phyloP scores from a whole-genome alignment of 2,888 invertebrate species.

The Mellilla xanthometata region DNA sequence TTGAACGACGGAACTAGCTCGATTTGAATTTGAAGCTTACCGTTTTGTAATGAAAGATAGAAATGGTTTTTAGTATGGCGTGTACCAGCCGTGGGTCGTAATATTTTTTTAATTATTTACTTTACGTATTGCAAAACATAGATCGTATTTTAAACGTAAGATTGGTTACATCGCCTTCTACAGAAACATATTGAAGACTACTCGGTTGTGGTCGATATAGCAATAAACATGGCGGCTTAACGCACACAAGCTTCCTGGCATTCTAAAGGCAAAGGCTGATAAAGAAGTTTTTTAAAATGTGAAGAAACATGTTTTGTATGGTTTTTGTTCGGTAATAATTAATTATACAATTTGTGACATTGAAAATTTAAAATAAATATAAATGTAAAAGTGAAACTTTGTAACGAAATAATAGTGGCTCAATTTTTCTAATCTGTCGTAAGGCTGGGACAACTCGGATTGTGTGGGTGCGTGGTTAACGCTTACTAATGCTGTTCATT shows the following conservation, averaged over 20 bases:
- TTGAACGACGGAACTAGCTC: too few species aligned
- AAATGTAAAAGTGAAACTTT: slow-evolving; percentile 17
- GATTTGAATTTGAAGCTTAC: too few species aligned
- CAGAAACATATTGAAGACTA: too few species aligned
- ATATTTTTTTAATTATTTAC: too few species aligned
- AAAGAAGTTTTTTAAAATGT: slow-evolving; percentile 16
- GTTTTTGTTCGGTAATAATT: slow-evolving; percentile 8
- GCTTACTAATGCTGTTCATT: neutral
- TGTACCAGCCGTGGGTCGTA: too few species aligned
- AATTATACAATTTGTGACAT: slow-evolving; percentile 12
- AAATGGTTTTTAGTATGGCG: too few species aligned
- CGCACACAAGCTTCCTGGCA: neutral
- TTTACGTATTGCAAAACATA: too few species aligned
- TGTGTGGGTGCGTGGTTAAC: slow-evolving; percentile 2
- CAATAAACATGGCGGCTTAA: neutral
- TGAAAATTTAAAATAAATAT: slow-evolving; percentile 1
- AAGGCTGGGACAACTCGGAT: slow-evolving; percentile 12
- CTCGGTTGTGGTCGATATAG: too few species aligned
- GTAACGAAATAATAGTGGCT: slow-evolving; percentile 32
- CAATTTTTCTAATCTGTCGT: slow-evolving; percentile 35
- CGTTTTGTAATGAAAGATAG: too few species aligned
- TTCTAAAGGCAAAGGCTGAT: slow-evolving; percentile 16
- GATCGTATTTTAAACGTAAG: too few species aligned
- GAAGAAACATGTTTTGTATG: slow-evolving; percentile 7
- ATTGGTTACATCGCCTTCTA: too few species aligned